Conservation (phyloP, 2,797 vertebrate species). For the Anomalospiza imberbis region DNA sequence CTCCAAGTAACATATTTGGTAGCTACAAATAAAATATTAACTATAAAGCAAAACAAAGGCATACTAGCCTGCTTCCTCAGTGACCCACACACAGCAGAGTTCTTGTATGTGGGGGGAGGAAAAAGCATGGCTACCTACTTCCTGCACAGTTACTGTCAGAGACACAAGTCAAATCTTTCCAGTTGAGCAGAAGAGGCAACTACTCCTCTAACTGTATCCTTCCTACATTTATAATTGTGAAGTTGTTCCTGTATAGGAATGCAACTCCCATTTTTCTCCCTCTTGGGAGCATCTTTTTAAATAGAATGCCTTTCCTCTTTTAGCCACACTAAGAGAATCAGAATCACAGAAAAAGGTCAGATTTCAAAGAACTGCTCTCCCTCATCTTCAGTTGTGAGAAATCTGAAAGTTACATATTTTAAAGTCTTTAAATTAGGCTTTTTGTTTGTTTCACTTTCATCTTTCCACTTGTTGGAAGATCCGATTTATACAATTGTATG, state of each 20-base stretch:
- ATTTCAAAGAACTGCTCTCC: background rate
- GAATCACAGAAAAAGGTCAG: background rate
- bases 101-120: background rate
- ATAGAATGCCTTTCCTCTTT: background rate
- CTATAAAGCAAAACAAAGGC: background rate
- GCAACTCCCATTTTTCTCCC: background rate
- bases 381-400: background rate
- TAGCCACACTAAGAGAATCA: background rate
- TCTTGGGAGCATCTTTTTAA: background rate
- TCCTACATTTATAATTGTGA: background rate
- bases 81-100: background rate
- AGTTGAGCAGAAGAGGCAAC: background rate
- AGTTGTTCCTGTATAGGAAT: background rate
- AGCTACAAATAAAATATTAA: background rate
- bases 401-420: background rate
- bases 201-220: background rate
- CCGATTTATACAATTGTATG: background rate
- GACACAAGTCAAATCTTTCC: background rate
- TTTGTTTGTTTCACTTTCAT: background rate
- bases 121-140: background rate
- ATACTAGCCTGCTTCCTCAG: background rate
- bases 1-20: background rate
- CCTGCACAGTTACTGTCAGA: background rate
- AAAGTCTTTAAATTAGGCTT: background rate
- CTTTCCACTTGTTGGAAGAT: background rate